Conservation (phyloP, 1,140 invertebrate genomes). For the Drosophila mauritiana region DNA sequence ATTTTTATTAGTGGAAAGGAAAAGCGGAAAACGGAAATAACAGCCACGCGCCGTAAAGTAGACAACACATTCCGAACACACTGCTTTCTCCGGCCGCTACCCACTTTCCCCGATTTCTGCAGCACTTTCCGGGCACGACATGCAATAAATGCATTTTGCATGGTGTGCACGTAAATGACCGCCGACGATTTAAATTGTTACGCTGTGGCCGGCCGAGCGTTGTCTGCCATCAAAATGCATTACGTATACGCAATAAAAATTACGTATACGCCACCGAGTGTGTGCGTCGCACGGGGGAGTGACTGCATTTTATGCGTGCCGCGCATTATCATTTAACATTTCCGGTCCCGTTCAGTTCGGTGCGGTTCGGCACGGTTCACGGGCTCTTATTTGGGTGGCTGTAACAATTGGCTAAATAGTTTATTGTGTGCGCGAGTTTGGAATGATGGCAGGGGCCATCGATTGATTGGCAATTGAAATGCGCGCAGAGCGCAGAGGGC, state of each 20-base stretch:
- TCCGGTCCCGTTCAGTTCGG: slow-evolving; percentile 38
- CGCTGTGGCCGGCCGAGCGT: slow-evolving; percentile 47
- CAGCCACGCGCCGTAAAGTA: slow-evolving; percentile 79
- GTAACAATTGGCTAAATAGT: slow-evolving; percentile 58
- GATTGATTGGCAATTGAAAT: slow-evolving; percentile 55
- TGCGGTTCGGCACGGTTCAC: slow-evolving; percentile 37
- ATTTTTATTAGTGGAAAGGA: slow-evolving; percentile 76
- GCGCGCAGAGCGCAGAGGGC: slow-evolving; percentile 24
- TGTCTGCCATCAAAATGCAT: slow-evolving; percentile 81
- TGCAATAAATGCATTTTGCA: slow-evolving; percentile 71
- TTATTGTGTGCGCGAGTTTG: slow-evolving; percentile 32
- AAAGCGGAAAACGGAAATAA: slow-evolving; percentile 79
- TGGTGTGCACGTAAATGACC: slow-evolving; percentile 81
- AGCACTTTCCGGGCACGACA: slow-evolving; percentile 8
- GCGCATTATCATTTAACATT: slow-evolving; percentile 82
- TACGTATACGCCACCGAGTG: slow-evolving; percentile 61
- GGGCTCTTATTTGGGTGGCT: background rate
- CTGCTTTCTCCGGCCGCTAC: background rate
- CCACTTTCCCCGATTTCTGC: background rate
- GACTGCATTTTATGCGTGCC: slow-evolving; percentile 77
- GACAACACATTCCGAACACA: slow-evolving; percentile 63
- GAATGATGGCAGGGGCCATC: slow-evolving; percentile 17
- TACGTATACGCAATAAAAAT: slow-evolving; percentile 82
- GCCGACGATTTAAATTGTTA: slow-evolving; percentile 80
- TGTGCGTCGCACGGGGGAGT: slow-evolving; percentile 3